Conservation (phyloP, 2,113 vertebrate species). For the Aspiorhynchus laticeps region DNA sequence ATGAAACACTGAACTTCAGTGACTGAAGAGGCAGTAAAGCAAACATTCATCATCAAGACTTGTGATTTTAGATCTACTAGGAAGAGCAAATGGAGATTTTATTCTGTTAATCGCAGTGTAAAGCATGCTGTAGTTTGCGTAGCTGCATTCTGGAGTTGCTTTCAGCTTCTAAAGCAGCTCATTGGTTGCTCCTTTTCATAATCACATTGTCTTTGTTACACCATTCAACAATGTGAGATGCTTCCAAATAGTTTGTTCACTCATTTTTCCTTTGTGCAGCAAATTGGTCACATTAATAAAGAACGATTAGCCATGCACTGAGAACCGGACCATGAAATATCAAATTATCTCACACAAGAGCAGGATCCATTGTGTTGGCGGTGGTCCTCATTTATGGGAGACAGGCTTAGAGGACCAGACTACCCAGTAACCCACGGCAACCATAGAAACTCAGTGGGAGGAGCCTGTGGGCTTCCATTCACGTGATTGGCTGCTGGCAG, state of each 20-base stretch:
- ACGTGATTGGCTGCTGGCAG: slow-evolving; percentile 52
- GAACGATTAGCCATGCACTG: background rate
- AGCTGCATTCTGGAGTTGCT: background rate
- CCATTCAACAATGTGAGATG: background rate
- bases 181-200: background rate
- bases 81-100: background rate
- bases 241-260: background rate
- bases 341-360: background rate
- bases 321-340: slow-evolving; percentile 1
- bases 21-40: background rate
- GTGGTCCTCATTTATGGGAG: slow-evolving; percentile 1
- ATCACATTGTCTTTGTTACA: background rate
- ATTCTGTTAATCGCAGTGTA: background rate
- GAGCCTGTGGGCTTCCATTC: slow-evolving; percentile 22
- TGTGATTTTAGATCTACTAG: background rate
- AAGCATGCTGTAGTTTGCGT: background rate
- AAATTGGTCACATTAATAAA: slow-evolving; percentile 4
- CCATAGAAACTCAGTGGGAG: slow-evolving; percentile 50
- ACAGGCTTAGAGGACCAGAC: slow-evolving; percentile 1
- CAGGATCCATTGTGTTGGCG: background rate
- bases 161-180: background rate
- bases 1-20: background rate
- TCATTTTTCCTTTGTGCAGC: background rate
- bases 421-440: slow-evolving; percentile 53
- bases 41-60: background rate